A percentile compares a stretch with the other conserved stretches of the same genome.
Evolutionary conservation across 2,888 invertebrate genomes (phyloP).

Genomic region (Temnothorax rugatulus): DNA sequence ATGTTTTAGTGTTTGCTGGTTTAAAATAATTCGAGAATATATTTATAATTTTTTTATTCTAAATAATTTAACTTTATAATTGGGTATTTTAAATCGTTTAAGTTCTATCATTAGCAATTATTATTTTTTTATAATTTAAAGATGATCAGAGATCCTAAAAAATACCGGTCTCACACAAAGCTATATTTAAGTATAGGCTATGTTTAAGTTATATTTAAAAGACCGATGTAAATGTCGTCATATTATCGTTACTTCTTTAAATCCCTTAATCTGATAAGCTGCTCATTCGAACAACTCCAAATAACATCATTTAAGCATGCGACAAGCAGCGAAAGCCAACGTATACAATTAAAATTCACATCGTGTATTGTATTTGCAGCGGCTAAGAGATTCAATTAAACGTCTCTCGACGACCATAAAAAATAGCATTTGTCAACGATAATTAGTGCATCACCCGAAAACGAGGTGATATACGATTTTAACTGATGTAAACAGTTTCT

Average conservation of each 20-base stretch:
- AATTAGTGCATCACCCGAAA: constrained; percentile 18
- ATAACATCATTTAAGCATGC: constrained; percentile 36
- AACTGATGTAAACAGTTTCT: background rate
- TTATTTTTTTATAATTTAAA: background rate
- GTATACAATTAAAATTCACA: constrained; percentile 37
- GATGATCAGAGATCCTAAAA: background rate
- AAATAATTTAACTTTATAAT: background rate
- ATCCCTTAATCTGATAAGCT: constrained; percentile 3
- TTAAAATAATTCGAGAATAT: background rate
- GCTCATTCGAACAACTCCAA: background rate
- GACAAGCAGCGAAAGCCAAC: constrained; percentile 11
- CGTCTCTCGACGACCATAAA: constrained; percentile 6
- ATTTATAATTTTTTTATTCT: background rate
- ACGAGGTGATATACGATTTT: background rate
- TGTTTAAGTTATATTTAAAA: constrained; percentile 3
- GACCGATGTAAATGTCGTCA: background rate
- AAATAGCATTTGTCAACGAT: constrained; percentile 36
- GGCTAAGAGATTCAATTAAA: constrained; percentile 44
- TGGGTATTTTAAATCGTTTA: background rate
- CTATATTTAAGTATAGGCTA: background rate
- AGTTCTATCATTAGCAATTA: background rate
- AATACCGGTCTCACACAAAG: background rate
- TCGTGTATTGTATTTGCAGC: constrained; percentile 37
- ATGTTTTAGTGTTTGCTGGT: background rate
- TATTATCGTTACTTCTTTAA: background rate